These are phyloP conservation scores for Strigamia maritima DNA, from an alignment of 2,888 invertebrate species.

Conservation along the genomic window DNA sequence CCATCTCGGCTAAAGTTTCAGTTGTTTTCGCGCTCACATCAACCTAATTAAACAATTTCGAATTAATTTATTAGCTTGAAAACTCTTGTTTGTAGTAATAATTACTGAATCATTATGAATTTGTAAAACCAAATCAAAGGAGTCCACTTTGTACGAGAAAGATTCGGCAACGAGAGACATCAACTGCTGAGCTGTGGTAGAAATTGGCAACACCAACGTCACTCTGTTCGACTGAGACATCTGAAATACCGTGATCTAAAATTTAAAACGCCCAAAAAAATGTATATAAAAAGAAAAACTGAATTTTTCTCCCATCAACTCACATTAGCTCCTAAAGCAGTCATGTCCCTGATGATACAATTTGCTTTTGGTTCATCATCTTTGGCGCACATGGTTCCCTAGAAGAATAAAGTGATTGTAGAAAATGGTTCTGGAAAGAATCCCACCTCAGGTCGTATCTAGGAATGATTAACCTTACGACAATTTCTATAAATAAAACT, in stretches of 20 bases:
- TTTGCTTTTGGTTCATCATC: slow-evolving; percentile 47
- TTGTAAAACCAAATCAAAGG: slow-evolving; percentile 54
- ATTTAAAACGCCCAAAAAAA: background rate
- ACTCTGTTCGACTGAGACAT: slow-evolving; percentile 46
- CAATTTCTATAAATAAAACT: slow-evolving; percentile 30
- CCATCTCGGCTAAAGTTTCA: slow-evolving; percentile 55
- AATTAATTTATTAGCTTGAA: background rate
- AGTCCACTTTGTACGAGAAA: slow-evolving; percentile 55
- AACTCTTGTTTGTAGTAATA: background rate
- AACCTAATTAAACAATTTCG: slow-evolving; percentile 49
- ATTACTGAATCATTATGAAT: slow-evolving; percentile 26
- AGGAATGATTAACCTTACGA: slow-evolving; percentile 20
- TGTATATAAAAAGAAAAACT: slow-evolving; percentile 24
- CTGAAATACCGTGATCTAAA: slow-evolving; percentile 12
- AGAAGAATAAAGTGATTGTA: background rate
- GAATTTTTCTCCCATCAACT: background rate
- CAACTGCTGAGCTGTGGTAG: slow-evolving; percentile 54
- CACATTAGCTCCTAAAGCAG: slow-evolving; percentile 46
- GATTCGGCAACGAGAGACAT: slow-evolving; percentile 56
- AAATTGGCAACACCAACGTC: slow-evolving; percentile 52
- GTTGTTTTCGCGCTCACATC: slow-evolving; percentile 54
- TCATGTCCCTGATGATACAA: slow-evolving; percentile 55
- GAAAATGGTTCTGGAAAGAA: background rate
- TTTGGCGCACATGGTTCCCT: slow-evolving; percentile 38
- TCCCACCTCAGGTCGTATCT: background rate